Conservation (phyloP, 1,140 invertebrate genomes). For the Sweltsa coloradensis region DNA sequence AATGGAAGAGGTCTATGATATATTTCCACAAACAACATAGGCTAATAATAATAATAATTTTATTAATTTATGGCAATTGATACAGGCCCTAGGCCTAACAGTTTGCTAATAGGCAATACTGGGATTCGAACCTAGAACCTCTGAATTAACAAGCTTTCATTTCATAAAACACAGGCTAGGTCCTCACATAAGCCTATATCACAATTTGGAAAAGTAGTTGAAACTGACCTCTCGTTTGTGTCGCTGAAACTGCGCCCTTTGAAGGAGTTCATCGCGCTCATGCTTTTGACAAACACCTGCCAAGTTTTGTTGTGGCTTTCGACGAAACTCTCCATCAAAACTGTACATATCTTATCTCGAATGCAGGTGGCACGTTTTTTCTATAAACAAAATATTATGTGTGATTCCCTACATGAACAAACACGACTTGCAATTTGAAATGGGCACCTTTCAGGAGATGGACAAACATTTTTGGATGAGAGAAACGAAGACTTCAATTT, state of each 20-base stretch:
- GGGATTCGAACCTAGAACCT: no score
- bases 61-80: slow-evolving; percentile 5
- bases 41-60: slow-evolving; percentile 9
- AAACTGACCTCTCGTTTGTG: slow-evolving; percentile 68
- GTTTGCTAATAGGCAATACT: not conserved
- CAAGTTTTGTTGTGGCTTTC: slow-evolving; percentile 79
- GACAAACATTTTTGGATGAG: no score
- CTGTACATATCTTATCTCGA: no score
- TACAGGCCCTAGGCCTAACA: slow-evolving; percentile 1
- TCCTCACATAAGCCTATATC: not conserved
- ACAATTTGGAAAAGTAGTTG: slow-evolving; percentile 1
- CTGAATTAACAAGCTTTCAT: not conserved
- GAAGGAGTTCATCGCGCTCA: slow-evolving; percentile 61
- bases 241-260: slow-evolving; percentile 69
- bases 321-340: slow-evolving; percentile 85
- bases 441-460: no score
- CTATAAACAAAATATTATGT: no score
- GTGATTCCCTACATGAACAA: no score
- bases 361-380: no score
- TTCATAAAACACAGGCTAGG: not conserved
- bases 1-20: no score
- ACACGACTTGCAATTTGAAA: no score
- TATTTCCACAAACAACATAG: no score
- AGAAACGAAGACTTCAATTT: no score
- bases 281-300: slow-evolving; percentile 70